Evolutionary conservation across 2,113 vertebrate species (phyloP).

Genomic region (Eclectus roratus): DNA sequence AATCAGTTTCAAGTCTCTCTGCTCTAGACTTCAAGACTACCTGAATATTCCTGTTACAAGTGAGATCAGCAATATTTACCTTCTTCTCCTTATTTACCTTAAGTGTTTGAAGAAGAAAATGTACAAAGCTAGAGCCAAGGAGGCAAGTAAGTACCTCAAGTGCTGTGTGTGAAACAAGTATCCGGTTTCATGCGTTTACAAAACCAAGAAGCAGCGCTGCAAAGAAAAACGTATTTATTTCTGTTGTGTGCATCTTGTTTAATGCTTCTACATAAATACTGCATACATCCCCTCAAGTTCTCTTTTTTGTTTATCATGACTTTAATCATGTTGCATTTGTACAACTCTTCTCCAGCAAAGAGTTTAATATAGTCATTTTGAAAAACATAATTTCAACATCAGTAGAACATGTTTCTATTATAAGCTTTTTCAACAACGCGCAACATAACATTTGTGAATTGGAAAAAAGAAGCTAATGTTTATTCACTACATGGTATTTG

Average conservation of each 20-base stretch:
- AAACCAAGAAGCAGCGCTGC: neutral
- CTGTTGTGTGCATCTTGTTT: neutral
- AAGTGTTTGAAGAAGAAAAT: neutral
- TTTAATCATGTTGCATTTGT: conserved; percentile 40
- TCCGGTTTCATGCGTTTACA: neutral
- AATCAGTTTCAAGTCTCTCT: neutral
- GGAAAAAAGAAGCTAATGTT: neutral
- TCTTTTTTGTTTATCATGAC: conserved; percentile 3
- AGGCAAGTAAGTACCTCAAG: neutral
- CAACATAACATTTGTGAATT: neutral
- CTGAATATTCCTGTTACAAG: neutral
- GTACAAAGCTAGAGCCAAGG: neutral
- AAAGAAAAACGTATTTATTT: conserved; percentile 7
- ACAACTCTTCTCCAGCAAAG: conserved; percentile 14
- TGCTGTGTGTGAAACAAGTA: neutral
- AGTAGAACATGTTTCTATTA: conserved; percentile 31
- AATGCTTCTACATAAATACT: conserved; percentile 36
- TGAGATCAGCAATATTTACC: neutral
- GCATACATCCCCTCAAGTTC: neutral
- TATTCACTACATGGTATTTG: conserved; percentile 32
- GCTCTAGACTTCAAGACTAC: neutral
- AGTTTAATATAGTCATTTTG: conserved; percentile 22
- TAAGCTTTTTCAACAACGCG: conserved; percentile 12
- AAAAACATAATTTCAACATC: conserved; percentile 19
- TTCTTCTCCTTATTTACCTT: neutral